Evolutionary conservation across 2,888 invertebrate species (phyloP), one percentile per base, ranked within the genome.

Genomic region (Lasioglossum morio): DNA sequence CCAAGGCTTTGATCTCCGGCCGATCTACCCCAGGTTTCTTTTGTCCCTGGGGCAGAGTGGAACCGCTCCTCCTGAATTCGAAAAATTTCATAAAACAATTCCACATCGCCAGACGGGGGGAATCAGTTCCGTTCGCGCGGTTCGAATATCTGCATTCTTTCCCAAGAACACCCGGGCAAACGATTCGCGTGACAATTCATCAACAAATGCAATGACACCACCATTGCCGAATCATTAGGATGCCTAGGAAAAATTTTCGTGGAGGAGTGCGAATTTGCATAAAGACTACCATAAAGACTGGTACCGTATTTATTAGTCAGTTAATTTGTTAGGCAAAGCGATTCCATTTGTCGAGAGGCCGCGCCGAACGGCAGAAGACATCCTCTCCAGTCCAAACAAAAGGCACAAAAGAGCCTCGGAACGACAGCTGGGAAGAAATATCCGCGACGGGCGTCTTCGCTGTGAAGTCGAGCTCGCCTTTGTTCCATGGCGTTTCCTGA

Each of bases 401-500:
- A 27, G 66, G 48, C 23, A 40, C 40, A n/a, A 57, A 46, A 57
- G 43, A 76, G 70, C 7, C 30, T 23, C 10, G 27, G 57, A 37
- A 72, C 60, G 72, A 72, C 72, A 72, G 81, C 76, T 69, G 34
- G 60, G 34, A 46, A 66, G 48, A 48, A 70, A 70, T 37, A 77
- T 70, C 60, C 66, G 48, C 70, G 27, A 43, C 66, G 27, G 46
- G 10, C 82, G 53, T 77, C 74, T 77, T 60, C 40, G 73, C 14
- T 60, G 70, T 74, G 48, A 63, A 70, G 34, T 69, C 60, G 69
- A 70, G 43, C 69, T 14, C 30, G 48, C 48, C 73, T 76, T 87
- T 82, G 80, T 80, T 66, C 73, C 27, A 48, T 16, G 37, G 34
- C 16, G 75, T 72, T 82, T 77, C 85, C 86, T 60, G 84, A 83